Evolutionary conservation across 2,113 vertebrate genomes (phyloP).

Genomic region (Pantherophis guttatus): DNA sequence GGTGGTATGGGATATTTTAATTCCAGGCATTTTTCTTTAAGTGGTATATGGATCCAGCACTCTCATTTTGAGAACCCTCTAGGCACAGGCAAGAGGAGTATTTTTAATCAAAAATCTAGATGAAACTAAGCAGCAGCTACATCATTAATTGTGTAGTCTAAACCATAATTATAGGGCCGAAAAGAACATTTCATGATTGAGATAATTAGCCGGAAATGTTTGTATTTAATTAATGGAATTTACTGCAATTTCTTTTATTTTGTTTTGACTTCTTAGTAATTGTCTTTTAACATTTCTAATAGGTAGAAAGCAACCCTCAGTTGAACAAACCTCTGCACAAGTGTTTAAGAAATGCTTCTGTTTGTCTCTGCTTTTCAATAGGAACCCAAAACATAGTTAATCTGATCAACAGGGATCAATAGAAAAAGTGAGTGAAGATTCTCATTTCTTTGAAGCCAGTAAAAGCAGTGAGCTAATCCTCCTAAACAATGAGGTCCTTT

Average conservation of each 20-base stretch:
- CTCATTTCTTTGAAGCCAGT: slow-evolving; percentile 72
- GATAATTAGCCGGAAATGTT: slow-evolving; percentile 67
- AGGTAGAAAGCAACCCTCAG: slow-evolving; percentile 51
- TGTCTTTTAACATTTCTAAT: slow-evolving; percentile 52
- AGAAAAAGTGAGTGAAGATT: slow-evolving; percentile 72
- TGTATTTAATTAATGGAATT: slow-evolving; percentile 64
- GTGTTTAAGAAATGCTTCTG: slow-evolving; percentile 65
- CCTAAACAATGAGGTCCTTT: slow-evolving; percentile 77
- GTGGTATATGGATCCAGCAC: slow-evolving; percentile 40
- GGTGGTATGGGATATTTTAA: not conserved
- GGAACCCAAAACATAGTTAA: slow-evolving; percentile 78
- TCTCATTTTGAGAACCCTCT: slow-evolving; percentile 56
- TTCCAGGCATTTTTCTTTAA: not conserved
- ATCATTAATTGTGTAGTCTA: slow-evolving; percentile 58
- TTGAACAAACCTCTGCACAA: slow-evolving; percentile 62
- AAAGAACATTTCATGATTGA: slow-evolving; percentile 66
- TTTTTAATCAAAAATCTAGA: slow-evolving; percentile 59
- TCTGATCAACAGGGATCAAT: slow-evolving; percentile 75
- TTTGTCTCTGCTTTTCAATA: slow-evolving; percentile 72
- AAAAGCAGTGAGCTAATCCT: slow-evolving; percentile 73
- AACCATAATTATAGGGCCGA: slow-evolving; percentile 57
- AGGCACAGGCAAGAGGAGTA: slow-evolving; percentile 54
- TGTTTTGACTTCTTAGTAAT: slow-evolving; percentile 57
- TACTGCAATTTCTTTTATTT: slow-evolving; percentile 67
- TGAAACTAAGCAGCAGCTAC: slow-evolving; percentile 51